A percentile compares a stretch with the other conserved stretches of the same genome.
Evolutionary conservation across 2,888 invertebrate species (phyloP).

Genomic region (Dioctria rufipes): DNA sequence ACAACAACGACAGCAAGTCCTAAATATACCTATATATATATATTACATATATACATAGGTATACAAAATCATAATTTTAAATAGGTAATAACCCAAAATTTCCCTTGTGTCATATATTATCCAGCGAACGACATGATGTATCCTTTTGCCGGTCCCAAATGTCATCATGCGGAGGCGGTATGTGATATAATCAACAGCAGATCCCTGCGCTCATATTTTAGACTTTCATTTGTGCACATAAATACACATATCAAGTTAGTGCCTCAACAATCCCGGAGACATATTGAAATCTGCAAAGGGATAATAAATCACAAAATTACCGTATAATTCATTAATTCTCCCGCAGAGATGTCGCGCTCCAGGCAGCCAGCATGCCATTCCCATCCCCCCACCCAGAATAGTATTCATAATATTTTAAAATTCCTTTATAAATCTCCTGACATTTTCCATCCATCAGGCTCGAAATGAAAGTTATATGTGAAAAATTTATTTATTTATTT

Average conservation of each 20-base stretch:
- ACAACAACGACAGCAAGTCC: too few relatives aligned
- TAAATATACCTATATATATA: too few relatives aligned
- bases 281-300: slow-evolving; percentile 56
- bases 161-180: slow-evolving; percentile 27
- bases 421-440: slow-evolving; percentile 56
- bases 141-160: slow-evolving; percentile 25
- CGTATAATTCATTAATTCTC: slow-evolving; percentile 59
- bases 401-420: slow-evolving; percentile 57
- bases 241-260: slow-evolving; percentile 17
- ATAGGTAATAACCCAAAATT: neutral
- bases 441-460: slow-evolving; percentile 39
- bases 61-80: slow-evolving; percentile 16
- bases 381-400: too few relatives aligned
- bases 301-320: slow-evolving; percentile 60
- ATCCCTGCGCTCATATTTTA: slow-evolving; percentile 30
- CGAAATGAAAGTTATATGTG: slow-evolving; percentile 17
- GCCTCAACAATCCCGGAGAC: slow-evolving; percentile 28
- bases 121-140: slow-evolving; percentile 9
- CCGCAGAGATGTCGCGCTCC: slow-evolving; percentile 57
- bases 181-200: slow-evolving; percentile 31
- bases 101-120: slow-evolving; percentile 8
- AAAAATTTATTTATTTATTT: too few relatives aligned
- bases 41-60: too few relatives aligned
- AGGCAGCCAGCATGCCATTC: slow-evolving; percentile 1
- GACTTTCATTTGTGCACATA: slow-evolving; percentile 29